These are phyloP conservation scores for Sebastolobus alascanus DNA, from an alignment of 2,797 vertebrate species.

Conservation along the genomic window DNA sequence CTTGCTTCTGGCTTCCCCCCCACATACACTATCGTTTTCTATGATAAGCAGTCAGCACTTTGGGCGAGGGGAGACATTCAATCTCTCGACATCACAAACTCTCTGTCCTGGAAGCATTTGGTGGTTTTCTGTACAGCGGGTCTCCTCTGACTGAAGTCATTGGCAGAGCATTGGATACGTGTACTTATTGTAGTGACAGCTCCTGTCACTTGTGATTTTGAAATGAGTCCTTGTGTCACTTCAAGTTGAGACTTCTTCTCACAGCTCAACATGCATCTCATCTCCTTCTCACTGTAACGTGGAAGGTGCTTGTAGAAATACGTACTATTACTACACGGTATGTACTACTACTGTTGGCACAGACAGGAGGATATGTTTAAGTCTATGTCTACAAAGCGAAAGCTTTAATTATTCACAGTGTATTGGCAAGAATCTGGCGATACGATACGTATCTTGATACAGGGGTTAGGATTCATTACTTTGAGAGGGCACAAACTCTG, in stretches of 20 bases:
- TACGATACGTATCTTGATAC: too few species aligned
- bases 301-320: constrained; percentile 1
- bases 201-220: constrained; percentile 55
- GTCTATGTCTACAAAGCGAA: neutral
- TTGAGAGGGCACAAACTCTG: too few species aligned
- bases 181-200: constrained; percentile 65
- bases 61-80: neutral
- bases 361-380: neutral
- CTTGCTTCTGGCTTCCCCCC: neutral
- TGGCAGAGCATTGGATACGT: constrained; percentile 39
- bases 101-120: constrained; percentile 22
- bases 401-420: neutral
- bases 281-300: neutral
- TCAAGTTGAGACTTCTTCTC: constrained; percentile 43
- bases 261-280: constrained; percentile 37
- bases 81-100: constrained; percentile 15
- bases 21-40: neutral
- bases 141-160: constrained; percentile 59
- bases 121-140: constrained; percentile 26
- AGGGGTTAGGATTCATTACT: too few species aligned
- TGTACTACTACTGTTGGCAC: neutral
- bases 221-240: constrained; percentile 50
- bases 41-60: neutral
- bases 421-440: too few species aligned
- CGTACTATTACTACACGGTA: neutral